Conservation (phyloP, 1,140 invertebrate genomes). For the fruit fly (Drosophila melanogaster) region DNA sequence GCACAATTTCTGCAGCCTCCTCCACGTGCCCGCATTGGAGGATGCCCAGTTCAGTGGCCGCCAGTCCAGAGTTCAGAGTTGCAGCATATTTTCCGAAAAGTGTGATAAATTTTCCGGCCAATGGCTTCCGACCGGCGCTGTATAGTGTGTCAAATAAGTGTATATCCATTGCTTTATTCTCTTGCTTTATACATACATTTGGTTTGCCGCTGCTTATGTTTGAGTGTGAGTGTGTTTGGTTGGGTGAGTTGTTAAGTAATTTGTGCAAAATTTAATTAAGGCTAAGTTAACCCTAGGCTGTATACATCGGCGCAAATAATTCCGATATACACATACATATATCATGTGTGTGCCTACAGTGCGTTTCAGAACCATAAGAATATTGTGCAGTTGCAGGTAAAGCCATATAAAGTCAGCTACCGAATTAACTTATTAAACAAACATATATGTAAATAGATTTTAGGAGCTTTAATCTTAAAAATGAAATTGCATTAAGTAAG, state of each 20-base stretch:
- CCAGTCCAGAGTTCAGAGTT: slow-evolving; percentile 1
- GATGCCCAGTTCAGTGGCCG: slow-evolving; percentile 14
- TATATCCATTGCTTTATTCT: slow-evolving; percentile 46
- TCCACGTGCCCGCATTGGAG: background rate
- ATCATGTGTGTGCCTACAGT: slow-evolving; percentile 18
- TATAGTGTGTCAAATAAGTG: slow-evolving; percentile 18
- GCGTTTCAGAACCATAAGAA: slow-evolving; percentile 41
- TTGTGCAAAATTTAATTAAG: slow-evolving; percentile 35
- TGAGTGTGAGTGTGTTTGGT: slow-evolving; percentile 1
- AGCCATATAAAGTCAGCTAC: background rate
- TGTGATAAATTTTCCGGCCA: slow-evolving; percentile 1
- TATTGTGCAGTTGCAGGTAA: slow-evolving; percentile 17
- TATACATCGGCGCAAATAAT: slow-evolving; percentile 22
- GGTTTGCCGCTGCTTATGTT: slow-evolving; percentile 36
- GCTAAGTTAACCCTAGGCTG: slow-evolving; percentile 30
- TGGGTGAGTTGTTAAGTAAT: slow-evolving; percentile 32
- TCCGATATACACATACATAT: slow-evolving; percentile 10
- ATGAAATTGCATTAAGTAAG: background rate
- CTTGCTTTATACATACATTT: slow-evolving; percentile 42
- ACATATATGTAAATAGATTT: background rate
- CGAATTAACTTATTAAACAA: background rate
- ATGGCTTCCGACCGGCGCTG: background rate
- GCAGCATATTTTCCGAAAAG: background rate
- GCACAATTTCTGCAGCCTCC: slow-evolving; percentile 1
- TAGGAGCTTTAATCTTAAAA: background rate